Conservation (phyloP, 2,797 vertebrate genomes). For the Gymnopithys bicolor region DNA sequence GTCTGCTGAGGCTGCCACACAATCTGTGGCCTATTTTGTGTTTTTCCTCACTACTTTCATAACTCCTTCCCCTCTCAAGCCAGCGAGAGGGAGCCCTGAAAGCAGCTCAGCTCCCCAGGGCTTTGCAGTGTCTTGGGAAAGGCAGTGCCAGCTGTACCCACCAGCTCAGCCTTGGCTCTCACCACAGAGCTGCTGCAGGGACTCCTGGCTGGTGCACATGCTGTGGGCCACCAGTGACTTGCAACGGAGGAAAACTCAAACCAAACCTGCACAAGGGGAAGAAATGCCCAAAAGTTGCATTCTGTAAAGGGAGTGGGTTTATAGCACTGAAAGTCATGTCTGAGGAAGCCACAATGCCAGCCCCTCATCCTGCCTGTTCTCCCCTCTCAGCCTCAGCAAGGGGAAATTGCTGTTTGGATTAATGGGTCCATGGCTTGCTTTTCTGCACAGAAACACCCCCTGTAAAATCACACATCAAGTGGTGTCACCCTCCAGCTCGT, state of each 20-base stretch:
- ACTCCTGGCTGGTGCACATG: neutral
- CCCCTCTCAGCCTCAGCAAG: neutral
- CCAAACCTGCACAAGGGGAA: neutral
- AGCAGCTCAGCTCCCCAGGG: accelerated
- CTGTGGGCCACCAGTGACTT: neutral
- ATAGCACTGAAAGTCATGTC: neutral
- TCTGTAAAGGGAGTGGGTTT: neutral
- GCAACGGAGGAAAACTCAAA: neutral
- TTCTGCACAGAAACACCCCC: neutral
- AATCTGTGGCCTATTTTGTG: neutral
- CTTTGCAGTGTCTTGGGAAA: neutral
- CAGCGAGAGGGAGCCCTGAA: neutral
- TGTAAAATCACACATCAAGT: neutral
- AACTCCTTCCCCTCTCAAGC: neutral
- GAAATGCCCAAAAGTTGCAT: neutral
- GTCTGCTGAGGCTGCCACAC: neutral
- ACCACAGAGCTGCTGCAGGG: accelerated
- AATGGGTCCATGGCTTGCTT: neutral
- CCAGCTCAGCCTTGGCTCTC: neutral
- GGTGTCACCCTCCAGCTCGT: neutral
- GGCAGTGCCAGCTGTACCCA: neutral
- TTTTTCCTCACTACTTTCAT: neutral
- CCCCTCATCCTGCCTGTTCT: neutral
- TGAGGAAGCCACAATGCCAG: neutral
- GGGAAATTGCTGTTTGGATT: neutral